Conservation (phyloP, 2,113 vertebrate genomes). For the Dendrocopos noguchii region DNA sequence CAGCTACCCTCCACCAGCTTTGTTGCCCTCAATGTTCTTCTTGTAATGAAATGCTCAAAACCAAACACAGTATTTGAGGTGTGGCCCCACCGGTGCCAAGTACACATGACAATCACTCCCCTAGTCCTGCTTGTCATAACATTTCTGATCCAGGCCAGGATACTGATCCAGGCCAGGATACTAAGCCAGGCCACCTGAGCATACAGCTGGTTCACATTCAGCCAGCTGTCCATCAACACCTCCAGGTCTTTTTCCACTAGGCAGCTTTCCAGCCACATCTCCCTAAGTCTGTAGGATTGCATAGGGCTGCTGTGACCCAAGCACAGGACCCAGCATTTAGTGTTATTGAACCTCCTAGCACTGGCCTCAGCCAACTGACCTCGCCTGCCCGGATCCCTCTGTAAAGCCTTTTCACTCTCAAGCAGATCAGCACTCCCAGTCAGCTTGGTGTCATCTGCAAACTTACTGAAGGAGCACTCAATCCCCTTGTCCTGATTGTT, state of each 20-base stretch:
- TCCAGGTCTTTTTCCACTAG: too few relatives aligned
- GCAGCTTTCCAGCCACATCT: neutral
- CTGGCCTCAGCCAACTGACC: fast-evolving
- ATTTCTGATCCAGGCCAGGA: too few relatives aligned
- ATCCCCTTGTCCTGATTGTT: neutral
- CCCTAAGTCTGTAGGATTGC: fast-evolving
- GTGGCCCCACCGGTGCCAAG: too few relatives aligned
- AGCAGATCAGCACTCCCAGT: fast-evolving
- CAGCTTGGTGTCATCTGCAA: neutral
- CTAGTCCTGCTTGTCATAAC: too few relatives aligned
- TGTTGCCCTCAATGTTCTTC: neutral
- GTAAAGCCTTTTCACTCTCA: neutral
- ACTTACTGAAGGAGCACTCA: neutral
- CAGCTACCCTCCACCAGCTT: neutral
- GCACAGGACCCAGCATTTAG: fast-evolving
- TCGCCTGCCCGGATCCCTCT: neutral
- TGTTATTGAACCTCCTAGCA: neutral
- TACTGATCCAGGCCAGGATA: too few relatives aligned
- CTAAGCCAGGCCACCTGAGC: too few relatives aligned
- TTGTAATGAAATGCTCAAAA: too few relatives aligned
- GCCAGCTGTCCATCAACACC: too few relatives aligned
- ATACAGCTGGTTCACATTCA: too few relatives aligned
- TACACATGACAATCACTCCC: too few relatives aligned
- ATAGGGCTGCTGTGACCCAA: neutral
- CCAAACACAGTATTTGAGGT: too few relatives aligned